phyloP scores from a whole-genome alignment of 2,797 vertebrate species.

The Loris lydekkerianus region DNA sequence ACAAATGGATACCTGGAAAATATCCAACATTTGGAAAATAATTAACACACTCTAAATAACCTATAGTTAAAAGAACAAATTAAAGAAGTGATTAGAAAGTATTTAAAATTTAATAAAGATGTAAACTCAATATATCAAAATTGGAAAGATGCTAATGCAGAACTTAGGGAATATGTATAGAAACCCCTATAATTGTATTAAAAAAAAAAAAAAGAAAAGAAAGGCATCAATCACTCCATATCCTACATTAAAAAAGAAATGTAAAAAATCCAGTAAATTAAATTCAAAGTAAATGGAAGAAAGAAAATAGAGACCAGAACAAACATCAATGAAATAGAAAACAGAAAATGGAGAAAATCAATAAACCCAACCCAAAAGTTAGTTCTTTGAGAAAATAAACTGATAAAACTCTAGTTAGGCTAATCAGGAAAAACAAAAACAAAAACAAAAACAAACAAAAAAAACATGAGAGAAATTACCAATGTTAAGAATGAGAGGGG shows the following conservation, averaged over 20 bases:
- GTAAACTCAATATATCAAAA: background rate
- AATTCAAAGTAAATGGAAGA: background rate
- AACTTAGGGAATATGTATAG: background rate
- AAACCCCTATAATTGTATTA: background rate
- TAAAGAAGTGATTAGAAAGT: background rate
- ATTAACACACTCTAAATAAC: background rate
- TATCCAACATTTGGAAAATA: background rate
- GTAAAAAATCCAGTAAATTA: background rate
- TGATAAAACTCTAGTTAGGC: background rate
- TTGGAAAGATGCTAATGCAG: background rate
- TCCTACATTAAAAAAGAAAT: background rate
- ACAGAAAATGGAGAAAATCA: background rate
- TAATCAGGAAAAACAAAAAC: background rate
- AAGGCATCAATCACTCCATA: background rate
- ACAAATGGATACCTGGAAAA: background rate
- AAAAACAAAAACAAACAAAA: too few species aligned
- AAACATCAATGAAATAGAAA: background rate
- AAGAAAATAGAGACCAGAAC: background rate
- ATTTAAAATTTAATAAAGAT: slow-evolving; percentile 3
- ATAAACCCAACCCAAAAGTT: background rate
- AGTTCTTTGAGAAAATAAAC: slow-evolving; percentile 32
- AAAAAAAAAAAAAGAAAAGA: background rate
- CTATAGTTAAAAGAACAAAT: background rate
- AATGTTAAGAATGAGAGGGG: background rate
- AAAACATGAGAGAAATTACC: background rate